These are phyloP conservation scores for Mesorhabditis sp. DNA, from an alignment of 2,888 invertebrate species.

Conservation along the genomic window DNA sequence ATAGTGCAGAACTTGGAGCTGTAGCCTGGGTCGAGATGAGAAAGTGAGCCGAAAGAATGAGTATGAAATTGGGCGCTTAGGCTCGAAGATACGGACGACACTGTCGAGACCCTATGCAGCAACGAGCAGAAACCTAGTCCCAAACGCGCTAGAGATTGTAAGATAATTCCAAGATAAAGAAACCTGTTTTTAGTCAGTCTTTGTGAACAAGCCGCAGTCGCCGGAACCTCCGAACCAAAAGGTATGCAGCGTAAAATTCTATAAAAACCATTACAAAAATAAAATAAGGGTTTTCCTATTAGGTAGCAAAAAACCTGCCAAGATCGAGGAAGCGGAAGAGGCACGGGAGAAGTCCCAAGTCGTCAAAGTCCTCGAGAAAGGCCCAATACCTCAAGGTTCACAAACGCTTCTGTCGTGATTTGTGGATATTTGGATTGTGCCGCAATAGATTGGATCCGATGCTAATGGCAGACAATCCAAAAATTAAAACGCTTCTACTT, in stretches of 20 bases:
- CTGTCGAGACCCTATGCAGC: slow-evolving; percentile 48
- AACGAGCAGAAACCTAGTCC: slow-evolving; percentile 52
- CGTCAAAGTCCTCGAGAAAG: neutral
- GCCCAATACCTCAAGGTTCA: neutral
- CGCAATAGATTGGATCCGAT: too few relatives aligned
- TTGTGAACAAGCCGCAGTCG: slow-evolving; percentile 24
- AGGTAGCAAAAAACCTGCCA: neutral
- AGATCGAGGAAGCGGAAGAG: neutral
- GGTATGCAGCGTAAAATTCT: slow-evolving; percentile 9
- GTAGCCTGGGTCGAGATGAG: neutral
- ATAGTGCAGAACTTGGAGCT: slow-evolving; percentile 13
- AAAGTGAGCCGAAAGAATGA: neutral
- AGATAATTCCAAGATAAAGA: slow-evolving; percentile 11
- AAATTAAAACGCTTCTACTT: too few relatives aligned
- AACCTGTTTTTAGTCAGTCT: slow-evolving; percentile 45
- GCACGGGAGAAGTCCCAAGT: neutral
- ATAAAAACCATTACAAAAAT: neutral
- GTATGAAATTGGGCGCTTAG: neutral
- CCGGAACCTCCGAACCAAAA: slow-evolving; percentile 13
- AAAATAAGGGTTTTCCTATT: neutral
- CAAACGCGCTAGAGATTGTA: slow-evolving; percentile 51
- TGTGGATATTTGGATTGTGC: neutral
- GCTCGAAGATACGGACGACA: slow-evolving; percentile 47
- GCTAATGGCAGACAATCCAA: too few relatives aligned
- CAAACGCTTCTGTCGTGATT: neutral